These are phyloP conservation scores for Centropristis striata DNA, from an alignment of 2,113 vertebrate genomes.

Conservation along the genomic window DNA sequence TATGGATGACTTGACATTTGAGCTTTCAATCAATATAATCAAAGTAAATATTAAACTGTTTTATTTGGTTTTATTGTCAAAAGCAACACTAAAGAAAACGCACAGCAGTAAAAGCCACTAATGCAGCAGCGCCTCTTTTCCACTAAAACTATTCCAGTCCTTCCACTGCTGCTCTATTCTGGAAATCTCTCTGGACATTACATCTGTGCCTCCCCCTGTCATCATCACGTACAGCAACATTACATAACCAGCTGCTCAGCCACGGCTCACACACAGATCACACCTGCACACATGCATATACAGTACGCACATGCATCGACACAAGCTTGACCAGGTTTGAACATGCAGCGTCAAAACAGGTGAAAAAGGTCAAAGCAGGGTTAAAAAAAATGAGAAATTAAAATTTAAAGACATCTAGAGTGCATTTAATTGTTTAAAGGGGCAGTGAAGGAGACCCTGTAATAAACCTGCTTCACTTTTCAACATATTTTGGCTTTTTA, in stretches of 20 bases:
- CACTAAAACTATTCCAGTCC: slow-evolving; percentile 45
- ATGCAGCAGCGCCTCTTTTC: not conserved
- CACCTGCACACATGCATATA: not conserved
- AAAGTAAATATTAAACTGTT: not conserved
- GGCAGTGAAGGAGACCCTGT: not conserved
- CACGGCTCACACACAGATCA: not conserved
- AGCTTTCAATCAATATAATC: not conserved
- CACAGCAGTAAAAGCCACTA: not conserved
- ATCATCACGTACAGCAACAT: slow-evolving; percentile 61
- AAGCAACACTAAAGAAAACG: not conserved
- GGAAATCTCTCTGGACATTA: slow-evolving; percentile 52
- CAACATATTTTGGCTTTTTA: not conserved
- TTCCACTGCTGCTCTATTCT: slow-evolving; percentile 57
- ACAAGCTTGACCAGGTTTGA: not conserved
- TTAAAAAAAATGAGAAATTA: not conserved
- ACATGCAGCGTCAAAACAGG: not conserved
- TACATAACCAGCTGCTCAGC: slow-evolving; percentile 64
- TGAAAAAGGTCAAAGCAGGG: not conserved
- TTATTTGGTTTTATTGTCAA: not conserved
- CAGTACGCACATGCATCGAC: not conserved
- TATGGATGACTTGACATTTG: too few species aligned
- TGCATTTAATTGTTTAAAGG: not conserved
- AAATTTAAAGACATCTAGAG: not conserved
- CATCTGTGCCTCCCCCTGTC: slow-evolving; percentile 31
- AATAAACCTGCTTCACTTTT: not conserved